phyloP scores from a whole-genome alignment of 2,888 invertebrate species.

The Timandra comae region DNA sequence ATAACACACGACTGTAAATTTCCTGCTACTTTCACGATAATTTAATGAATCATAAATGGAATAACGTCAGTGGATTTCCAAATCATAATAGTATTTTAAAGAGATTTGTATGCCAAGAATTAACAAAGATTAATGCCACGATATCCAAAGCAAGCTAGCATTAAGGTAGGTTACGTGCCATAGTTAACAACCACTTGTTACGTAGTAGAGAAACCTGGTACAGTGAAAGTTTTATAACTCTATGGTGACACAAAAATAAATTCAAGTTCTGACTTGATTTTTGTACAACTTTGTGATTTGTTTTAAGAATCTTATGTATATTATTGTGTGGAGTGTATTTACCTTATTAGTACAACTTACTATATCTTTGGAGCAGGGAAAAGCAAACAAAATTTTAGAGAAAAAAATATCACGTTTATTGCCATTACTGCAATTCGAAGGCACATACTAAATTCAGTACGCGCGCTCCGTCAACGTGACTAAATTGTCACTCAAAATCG shows the following conservation, averaged over 20 bases:
- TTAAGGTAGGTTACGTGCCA: constrained; percentile 34
- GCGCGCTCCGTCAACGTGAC: constrained; percentile 74
- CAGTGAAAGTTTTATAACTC: constrained; percentile 59
- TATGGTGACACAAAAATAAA: constrained; percentile 39
- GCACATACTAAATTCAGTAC: constrained; percentile 64
- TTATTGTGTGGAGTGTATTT: constrained; percentile 7
- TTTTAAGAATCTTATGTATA: constrained; percentile 4
- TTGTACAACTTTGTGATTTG: constrained; percentile 18
- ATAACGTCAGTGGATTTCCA: too few relatives aligned
- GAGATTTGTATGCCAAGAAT: constrained; percentile 8
- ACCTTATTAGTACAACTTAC: constrained; percentile 9
- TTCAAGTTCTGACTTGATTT: constrained; percentile 24
- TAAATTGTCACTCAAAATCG: constrained; percentile 48
- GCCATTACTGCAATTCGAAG: constrained; percentile 69
- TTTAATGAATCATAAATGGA: too few relatives aligned
- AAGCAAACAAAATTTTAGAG: constrained; percentile 38
- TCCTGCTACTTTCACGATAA: too few relatives aligned
- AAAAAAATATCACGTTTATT: constrained; percentile 74
- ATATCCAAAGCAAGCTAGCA: constrained; percentile 22
- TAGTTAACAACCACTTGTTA: constrained; percentile 46
- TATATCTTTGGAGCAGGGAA: constrained; percentile 27
- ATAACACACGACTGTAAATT: too few relatives aligned
- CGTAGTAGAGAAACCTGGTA: constrained; percentile 58
- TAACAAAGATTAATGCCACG: constrained; percentile 15
- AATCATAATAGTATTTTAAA: too few relatives aligned